Conservation (phyloP, 2,113 vertebrate species). For the Thunnus thynnus region DNA sequence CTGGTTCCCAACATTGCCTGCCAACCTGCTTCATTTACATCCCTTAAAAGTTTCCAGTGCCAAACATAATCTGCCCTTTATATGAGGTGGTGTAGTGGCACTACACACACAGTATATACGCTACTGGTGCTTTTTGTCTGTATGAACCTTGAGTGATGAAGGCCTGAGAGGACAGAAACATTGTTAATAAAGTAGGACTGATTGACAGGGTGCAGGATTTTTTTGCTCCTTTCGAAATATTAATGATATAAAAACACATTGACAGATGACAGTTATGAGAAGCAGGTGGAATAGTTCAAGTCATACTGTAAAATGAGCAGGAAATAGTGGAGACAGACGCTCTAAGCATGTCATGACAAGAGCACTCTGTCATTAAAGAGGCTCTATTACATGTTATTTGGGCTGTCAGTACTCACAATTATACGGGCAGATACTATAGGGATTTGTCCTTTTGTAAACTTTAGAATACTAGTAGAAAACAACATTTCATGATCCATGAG, state of each 20-base stretch:
- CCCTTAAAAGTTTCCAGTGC: too few species aligned
- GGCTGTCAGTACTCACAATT: constrained; percentile 10
- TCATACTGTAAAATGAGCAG: neutral
- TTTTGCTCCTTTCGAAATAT: too few species aligned
- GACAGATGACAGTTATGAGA: neutral
- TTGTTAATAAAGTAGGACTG: too few species aligned
- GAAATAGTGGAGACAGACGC: constrained; percentile 35
- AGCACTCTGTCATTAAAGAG: constrained; percentile 2
- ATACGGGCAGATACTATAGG: neutral
- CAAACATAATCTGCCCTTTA: too few species aligned
- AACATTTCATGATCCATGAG: constrained; percentile 14
- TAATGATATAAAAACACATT: neutral
- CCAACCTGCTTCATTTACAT: too few species aligned
- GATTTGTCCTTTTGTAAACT: neutral
- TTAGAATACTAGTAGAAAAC: neutral
- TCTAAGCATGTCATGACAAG: constrained; percentile 24
- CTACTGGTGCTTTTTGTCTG: too few species aligned
- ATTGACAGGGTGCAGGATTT: too few species aligned
- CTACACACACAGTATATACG: too few species aligned
- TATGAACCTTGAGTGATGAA: too few species aligned
- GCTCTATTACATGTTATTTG: constrained; percentile 5
- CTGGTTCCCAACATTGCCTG: too few species aligned
- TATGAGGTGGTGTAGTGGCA: too few species aligned
- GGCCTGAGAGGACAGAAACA: too few species aligned
- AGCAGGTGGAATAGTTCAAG: constrained; percentile 5